Base-by-base conservation (phyloP, 2,113 vertebrate genomes). In the Arenaria interpres region DNA sequence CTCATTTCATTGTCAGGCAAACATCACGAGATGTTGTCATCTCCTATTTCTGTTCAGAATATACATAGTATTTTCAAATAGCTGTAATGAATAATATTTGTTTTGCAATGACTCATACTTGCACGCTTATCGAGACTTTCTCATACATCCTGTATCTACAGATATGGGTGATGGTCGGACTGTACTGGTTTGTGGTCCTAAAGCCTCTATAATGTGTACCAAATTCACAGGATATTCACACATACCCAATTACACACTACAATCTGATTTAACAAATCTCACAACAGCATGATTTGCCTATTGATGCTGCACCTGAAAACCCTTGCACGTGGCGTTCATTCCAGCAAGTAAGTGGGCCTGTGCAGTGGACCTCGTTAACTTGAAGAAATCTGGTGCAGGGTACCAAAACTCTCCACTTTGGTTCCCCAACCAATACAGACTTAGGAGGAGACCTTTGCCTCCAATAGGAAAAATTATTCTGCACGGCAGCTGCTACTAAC, bases 131-230 rank as follows among this genome's bases (percentile, higher is more conserved):
- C 5, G 8, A 62, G 46, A 53, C n/a, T n/a, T 73, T 43, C 28
- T 62, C 33, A 50, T 13, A 54, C 0, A 2, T 33, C 33, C 43
- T 32, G 6, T 39, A 74, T 24, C 59, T 74, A 48, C 22, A 74
- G 63, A 53, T n/a, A n/a, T 0, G 11, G 27, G 21, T 57, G 82
- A 64, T 27, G 16, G 22, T 21, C 30, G 20, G 15, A 19, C 37
- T 68, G 13, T 20, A 41, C 5, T 50, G 64, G 28, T 68, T 19
- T 84, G 77, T 53, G 45, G 54, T 53, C 62, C 68, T 48, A 57
- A 80, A 73, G 75, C 19, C 45, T 62, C 59, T 50, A 8, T 2
- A 67, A 25, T 0, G 0, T 1, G 1, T 35, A 63, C 46, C 2
- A 2, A 10, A 67, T 46, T 46, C 85, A 81, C 37, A 54, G 69